Base-by-base conservation (phyloP, 2,797 vertebrate genomes). In the Phylloscopus collybita region DNA sequence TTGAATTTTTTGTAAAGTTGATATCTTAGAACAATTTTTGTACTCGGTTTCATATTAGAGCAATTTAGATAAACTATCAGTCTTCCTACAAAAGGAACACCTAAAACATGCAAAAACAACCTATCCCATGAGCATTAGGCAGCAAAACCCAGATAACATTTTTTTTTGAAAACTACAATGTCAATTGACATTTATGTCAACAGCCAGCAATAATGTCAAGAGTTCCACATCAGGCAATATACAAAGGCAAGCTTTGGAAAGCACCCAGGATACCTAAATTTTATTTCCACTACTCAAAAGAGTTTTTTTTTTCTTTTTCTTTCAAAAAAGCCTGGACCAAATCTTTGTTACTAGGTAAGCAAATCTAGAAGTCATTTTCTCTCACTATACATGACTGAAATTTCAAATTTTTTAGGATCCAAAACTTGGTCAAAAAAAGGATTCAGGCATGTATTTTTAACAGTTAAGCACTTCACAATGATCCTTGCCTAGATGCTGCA, bases 351-450 rank as follows among this genome's bases (percentile, higher is more conserved):
- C 9, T 26, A 73, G 2, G 5, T 4, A 61, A 38, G 4, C 16
- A 15, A 50, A 88, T 54, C 70, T 34, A 69, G 5, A 56, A 69
- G 16, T 32, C 16, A 23, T 6, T 36, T 20, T 65, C 21, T 47
- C 40, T 64, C 49, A 18, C 13, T 20, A 20, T 6, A 36, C 7
- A 34, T 1, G 0, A 73, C 0, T 57, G 7, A 70, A 45, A 38
- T 45, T 51, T n/a, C 45, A 34, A 30, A 6, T 42, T 36, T 49
- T 80, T 70, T 60, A 36, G 2, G 6, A 44, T 36, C 6, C 20
- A 86, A 62, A 67, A 42, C 11, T 16, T 51, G 11, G 13, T 38
- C 6, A 56, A 76, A 57, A 65, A 40, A 53, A 45, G 10, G 14
- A 73, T 21, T 76, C 25, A 13, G 6, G 15, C 25, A 6, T 10